Evolutionary conservation across 2,888 invertebrate species (phyloP), one percentile per base, ranked within the genome.

Genomic region (Dione juno): DNA sequence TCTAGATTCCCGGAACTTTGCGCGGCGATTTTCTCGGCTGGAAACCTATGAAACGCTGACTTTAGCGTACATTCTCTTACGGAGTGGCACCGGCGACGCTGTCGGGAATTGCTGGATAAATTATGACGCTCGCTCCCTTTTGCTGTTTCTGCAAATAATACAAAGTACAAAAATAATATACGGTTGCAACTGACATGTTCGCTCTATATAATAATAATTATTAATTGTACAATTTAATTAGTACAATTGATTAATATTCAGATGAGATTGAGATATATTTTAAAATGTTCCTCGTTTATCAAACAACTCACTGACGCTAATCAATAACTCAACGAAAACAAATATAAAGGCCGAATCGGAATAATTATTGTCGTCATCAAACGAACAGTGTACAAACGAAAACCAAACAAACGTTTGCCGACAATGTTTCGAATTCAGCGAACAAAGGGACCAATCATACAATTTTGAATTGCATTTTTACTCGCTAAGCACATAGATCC

Each of bases 11-110:
- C 85, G 79, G 84, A 90, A 90, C 87, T 91, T 90, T 86, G 84
- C 86, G 85, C 82, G 84, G 87, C 86, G 83, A 75, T 75, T 74
- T 69, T 72, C 76, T 70, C 74, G 66, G 70, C 80, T 86, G 84
- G 88, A 88, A 90, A 86, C 88, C 89, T 88, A 82, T 86, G 89
- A 90, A 90, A 88, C 90, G 91, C 91, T 90, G 90, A 90, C 90
- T 74, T 61, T 69, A 69, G 72, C 86, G 87, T 81, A 87, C 89
- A 87, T 90, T 88, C 88, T 84, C 85, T 86, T 85, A 71, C 72
- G 71, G 74, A 86, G 85, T 85, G 85, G 85, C 84, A 81, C 82
- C 81, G 82, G 83, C 86, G 87, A 88, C 87, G 89, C 85, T 90
- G 91, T 88, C 88, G 87, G 86, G 86, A 88, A 89, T 85, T 86